Conservation (phyloP, 1,140 invertebrate genomes). For the Armadillidium nasatum region DNA sequence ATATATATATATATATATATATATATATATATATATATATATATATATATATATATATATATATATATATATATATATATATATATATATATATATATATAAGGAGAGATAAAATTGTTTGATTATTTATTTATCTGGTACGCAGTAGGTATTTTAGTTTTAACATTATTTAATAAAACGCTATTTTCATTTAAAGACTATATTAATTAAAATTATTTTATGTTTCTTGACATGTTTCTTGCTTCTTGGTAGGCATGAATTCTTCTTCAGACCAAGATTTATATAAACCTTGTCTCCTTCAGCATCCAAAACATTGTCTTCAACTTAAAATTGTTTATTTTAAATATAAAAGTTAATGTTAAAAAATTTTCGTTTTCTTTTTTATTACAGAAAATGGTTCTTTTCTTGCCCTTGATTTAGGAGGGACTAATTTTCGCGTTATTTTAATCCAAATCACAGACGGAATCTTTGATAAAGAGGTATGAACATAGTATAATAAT, state of each 20-base stretch:
- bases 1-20: too few relatives aligned
- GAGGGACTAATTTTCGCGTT: slow-evolving; percentile 6
- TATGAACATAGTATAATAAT: not conserved
- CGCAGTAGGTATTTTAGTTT: not conserved
- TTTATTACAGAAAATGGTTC: not conserved
- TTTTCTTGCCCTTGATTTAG: not conserved
- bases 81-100: too few relatives aligned
- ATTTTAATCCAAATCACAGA: not conserved
- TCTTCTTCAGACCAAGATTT: too few relatives aligned
- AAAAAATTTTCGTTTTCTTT: not conserved
- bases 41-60: too few relatives aligned
- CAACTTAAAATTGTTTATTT: not conserved
- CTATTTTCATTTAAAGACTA: not conserved
- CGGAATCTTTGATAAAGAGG: not conserved
- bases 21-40: too few relatives aligned
- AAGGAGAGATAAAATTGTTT: not conserved
- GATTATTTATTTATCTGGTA: not conserved
- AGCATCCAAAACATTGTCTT: not conserved
- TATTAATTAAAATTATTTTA: not conserved
- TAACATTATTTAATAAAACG: not conserved
- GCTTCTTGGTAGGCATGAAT: too few relatives aligned
- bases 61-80: not conserved
- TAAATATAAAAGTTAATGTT: not conserved
- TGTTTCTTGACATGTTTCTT: too few relatives aligned
- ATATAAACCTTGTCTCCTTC: not conserved